Evolutionary conservation across 2,888 invertebrate genomes (phyloP).

Genomic region (Ormyrus nitidulus): DNA sequence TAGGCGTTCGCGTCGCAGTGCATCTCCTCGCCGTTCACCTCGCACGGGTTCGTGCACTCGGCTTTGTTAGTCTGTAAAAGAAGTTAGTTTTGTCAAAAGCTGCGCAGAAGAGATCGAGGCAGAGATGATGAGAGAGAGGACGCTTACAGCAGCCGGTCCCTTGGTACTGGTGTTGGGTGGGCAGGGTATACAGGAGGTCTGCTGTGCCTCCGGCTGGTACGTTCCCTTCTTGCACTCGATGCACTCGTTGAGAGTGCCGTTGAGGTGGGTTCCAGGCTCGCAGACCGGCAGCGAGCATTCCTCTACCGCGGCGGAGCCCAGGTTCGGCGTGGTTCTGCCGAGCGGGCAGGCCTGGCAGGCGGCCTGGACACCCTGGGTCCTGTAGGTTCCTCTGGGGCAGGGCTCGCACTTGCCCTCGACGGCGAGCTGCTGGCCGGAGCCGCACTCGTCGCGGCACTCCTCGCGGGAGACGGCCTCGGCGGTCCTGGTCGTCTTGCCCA

Average conservation of each 20-base stretch:
- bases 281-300: constrained; percentile 96
- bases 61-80: constrained; percentile 82
- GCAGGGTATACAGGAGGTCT: constrained; percentile 90
- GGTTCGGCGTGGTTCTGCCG: constrained; percentile 91
- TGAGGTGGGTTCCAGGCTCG: constrained; percentile 86
- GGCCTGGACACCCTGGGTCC: constrained; percentile 91
- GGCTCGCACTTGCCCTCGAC: constrained; percentile 93
- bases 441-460: constrained; percentile 94
- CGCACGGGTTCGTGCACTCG: constrained; percentile 94
- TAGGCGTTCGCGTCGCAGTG: constrained; percentile 92
- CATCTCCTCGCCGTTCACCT: constrained; percentile 87
- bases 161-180: constrained; percentile 94
- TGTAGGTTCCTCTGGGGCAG: constrained; percentile 91
- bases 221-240: constrained; percentile 91
- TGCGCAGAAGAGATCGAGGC: not conserved
- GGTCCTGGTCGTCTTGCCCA: constrained; percentile 94
- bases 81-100: not conserved
- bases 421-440: constrained; percentile 89
- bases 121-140: not conserved
- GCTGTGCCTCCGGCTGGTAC: constrained; percentile 92
- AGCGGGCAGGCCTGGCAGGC: constrained; percentile 92
- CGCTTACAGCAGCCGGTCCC: constrained; percentile 86
- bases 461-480: constrained; percentile 91
- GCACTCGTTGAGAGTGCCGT: constrained; percentile 90
- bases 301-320: constrained; percentile 89